Evolutionary conservation across 2,797 vertebrate genomes (phyloP).

Genomic region (Gymnocypris eckloni): DNA sequence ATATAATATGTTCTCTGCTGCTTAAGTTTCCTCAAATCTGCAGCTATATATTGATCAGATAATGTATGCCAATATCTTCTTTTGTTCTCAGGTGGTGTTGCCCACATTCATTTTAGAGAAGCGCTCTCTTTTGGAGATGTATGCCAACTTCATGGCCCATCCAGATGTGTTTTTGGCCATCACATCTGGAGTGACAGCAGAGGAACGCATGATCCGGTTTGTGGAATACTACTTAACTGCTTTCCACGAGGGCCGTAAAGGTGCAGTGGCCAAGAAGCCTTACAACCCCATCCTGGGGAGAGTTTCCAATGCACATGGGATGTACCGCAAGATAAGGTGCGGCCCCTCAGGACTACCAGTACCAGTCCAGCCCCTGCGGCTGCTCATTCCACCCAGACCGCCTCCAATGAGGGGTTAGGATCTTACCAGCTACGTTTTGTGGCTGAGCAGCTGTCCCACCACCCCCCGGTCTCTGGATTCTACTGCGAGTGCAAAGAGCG

Average conservation of each 20-base stretch:
- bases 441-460: constrained; percentile 90
- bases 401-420: constrained; percentile 49
- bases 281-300: constrained; percentile 92
- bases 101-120: constrained; percentile 92
- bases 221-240: constrained; percentile 91
- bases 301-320: constrained; percentile 90
- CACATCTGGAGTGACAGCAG: constrained; percentile 79
- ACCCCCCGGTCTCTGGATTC: constrained; percentile 88
- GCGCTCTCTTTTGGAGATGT: constrained; percentile 92
- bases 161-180: constrained; percentile 88
- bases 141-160: constrained; percentile 90
- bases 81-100: constrained; percentile 83
- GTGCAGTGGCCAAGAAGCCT: constrained; percentile 89
- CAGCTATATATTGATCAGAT: not conserved
- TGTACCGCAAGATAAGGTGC: constrained; percentile 82
- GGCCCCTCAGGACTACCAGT: constrained; percentile 73
- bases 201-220: constrained; percentile 87
- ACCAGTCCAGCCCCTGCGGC: constrained; percentile 29
- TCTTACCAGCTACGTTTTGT: constrained; percentile 85
- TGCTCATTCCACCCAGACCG: constrained; percentile 40
- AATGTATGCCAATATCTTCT: not conserved
- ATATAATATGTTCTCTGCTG: not conserved
- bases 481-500: constrained; percentile 91
- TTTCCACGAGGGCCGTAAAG: constrained; percentile 89
- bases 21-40: not conserved